phyloP scores from a whole-genome alignment of 2,797 vertebrate species.

The Onychomys leucogaster region DNA sequence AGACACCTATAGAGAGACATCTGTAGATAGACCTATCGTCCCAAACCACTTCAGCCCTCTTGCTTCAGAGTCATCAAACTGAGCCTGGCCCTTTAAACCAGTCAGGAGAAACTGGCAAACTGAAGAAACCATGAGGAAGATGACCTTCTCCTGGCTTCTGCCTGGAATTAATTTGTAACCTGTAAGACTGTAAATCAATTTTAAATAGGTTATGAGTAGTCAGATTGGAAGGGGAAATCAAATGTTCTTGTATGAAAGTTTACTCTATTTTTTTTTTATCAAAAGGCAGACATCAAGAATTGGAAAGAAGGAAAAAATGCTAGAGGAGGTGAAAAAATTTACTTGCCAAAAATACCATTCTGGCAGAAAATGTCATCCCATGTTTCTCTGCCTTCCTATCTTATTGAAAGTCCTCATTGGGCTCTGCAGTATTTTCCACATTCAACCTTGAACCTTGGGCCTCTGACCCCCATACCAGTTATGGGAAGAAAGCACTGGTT shows the following conservation, averaged over 20 bases:
- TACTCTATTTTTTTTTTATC: slow-evolving; percentile 59
- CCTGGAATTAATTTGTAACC: slow-evolving; percentile 72
- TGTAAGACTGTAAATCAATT: slow-evolving; percentile 63
- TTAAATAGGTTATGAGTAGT: slow-evolving; percentile 74
- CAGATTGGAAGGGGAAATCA: slow-evolving; percentile 25
- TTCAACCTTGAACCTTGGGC: neutral
- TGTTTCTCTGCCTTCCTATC: neutral
- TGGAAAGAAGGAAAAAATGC: neutral
- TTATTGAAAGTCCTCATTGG: neutral
- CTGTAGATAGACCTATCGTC: neutral
- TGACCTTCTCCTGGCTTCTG: slow-evolving; percentile 63
- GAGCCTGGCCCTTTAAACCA: slow-evolving; percentile 56
- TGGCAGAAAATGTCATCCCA: neutral
- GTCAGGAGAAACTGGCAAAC: neutral
- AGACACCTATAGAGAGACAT: neutral
- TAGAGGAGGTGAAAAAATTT: neutral
- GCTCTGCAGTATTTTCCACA: neutral
- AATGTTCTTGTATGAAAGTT: slow-evolving; percentile 60
- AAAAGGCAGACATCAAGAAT: slow-evolving; percentile 48
- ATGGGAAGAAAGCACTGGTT: neutral
- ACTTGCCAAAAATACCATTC: neutral
- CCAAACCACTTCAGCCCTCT: neutral
- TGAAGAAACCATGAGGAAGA: slow-evolving; percentile 26
- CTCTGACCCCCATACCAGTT: neutral
- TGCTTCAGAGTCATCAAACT: neutral